Conservation (phyloP, 2,888 invertebrate species). For the Halocaridina rubra region DNA sequence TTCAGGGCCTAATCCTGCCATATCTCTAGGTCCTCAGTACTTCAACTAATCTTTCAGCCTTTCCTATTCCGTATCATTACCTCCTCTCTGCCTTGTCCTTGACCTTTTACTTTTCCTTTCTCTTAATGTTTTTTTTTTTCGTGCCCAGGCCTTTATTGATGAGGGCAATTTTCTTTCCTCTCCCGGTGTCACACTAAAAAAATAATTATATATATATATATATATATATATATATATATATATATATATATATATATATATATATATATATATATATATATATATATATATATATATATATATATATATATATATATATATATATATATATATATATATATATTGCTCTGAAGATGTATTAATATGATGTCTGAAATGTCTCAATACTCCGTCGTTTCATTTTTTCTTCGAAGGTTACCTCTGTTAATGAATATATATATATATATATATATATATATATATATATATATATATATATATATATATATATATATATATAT, state of each 20-base stretch:
- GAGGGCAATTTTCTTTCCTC: too few species aligned
- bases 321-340: background rate
- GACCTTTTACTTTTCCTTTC: too few species aligned
- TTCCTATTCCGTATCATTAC: too few species aligned
- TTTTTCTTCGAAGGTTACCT: too few species aligned
- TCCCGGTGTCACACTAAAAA: background rate
- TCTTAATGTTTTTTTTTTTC: too few species aligned
- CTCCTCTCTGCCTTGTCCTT: too few species aligned
- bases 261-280: background rate
- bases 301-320: background rate
- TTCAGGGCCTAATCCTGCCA: too few species aligned
- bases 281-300: background rate
- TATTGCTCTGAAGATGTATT: background rate
- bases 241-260: conserved; percentile 8
- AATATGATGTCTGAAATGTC: too few species aligned
- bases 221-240: conserved; percentile 8
- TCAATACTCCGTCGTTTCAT: too few species aligned
- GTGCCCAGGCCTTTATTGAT: too few species aligned
- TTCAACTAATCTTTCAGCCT: too few species aligned
- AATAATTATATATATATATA: background rate
- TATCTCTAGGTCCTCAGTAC: too few species aligned
- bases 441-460: background rate
- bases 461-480: background rate
- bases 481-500: background rate
- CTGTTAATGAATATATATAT: background rate